Percentiles rank a stretch among this genome's conserved stretches.
Evolutionary conservation across 2,797 vertebrate species (phyloP).

Genomic region (Fundulus diaphanus): DNA sequence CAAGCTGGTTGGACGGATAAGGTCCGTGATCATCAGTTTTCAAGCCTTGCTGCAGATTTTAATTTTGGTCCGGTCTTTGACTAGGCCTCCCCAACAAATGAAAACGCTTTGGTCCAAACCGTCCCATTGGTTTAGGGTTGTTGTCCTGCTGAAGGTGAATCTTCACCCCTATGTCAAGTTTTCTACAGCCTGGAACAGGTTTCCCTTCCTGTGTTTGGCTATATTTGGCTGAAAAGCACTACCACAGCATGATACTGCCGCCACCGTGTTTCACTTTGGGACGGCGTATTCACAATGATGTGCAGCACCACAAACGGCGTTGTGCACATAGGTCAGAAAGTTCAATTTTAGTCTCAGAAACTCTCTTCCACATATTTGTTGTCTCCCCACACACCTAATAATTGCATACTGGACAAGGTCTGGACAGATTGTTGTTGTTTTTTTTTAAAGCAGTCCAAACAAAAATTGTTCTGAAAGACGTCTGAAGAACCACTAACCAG

Average conservation of each 20-base stretch:
- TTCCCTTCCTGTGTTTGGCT: neutral
- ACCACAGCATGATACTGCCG: neutral
- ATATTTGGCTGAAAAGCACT: neutral
- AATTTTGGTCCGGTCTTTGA: neutral
- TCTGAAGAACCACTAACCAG: neutral
- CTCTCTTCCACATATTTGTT: neutral
- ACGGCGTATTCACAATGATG: neutral
- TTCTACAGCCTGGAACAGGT: neutral
- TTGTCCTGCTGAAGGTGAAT: neutral
- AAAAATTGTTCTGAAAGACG: neutral
- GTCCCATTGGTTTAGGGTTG: neutral
- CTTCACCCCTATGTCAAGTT: neutral
- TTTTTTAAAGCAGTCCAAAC: neutral
- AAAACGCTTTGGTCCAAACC: neutral
- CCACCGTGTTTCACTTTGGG: neutral
- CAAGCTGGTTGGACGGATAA: neutral
- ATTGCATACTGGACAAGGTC: neutral
- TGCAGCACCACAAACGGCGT: neutral
- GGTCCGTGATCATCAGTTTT: neutral
- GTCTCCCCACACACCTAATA: neutral
- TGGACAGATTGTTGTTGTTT: no score
- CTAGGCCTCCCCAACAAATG: neutral
- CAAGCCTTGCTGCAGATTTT: neutral
- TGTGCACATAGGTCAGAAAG: neutral
- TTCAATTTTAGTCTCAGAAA: neutral